These are phyloP conservation scores for Troides helena DNA, from an alignment of 2,888 invertebrate species.

Conservation along the genomic window DNA sequence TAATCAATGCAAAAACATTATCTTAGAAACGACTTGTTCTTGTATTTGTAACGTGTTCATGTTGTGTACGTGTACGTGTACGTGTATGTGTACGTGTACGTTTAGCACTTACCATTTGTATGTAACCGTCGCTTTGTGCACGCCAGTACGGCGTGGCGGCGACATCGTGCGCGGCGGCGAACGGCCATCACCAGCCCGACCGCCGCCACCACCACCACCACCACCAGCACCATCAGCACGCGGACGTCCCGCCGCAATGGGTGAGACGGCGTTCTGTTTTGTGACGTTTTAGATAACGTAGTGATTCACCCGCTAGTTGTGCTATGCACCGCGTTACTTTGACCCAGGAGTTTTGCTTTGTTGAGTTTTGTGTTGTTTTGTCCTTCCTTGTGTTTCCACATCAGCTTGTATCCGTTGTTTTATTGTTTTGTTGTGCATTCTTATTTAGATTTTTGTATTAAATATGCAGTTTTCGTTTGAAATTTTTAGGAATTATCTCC, in stretches of 20 bases:
- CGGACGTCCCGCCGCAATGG: conserved; percentile 75
- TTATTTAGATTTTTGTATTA: no score
- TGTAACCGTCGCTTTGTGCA: conserved; percentile 36
- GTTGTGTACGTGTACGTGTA: conserved; percentile 1
- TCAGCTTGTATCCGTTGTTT: no score
- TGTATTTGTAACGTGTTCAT: background rate
- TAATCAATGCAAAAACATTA: no score
- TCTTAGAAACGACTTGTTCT: background rate
- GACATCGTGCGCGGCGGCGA: conserved; percentile 73
- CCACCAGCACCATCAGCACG: conserved; percentile 64
- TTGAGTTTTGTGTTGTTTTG: conserved; percentile 22
- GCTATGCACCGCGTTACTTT: no score
- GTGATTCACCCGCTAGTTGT: conserved; percentile 8
- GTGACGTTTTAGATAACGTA: conserved; percentile 30
- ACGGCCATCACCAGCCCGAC: conserved; percentile 74
- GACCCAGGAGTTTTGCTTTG: conserved; percentile 5
- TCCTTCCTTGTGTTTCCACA: background rate
- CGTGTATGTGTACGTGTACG: background rate
- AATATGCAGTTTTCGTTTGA: no score
- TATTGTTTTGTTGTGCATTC: no score
- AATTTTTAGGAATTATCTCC: no score
- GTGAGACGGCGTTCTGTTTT: conserved; percentile 36
- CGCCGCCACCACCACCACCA: conserved; percentile 60
- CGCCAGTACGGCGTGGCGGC: conserved; percentile 76
- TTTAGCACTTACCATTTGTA: conserved; percentile 11